Evolutionary conservation across 2,797 vertebrate species (phyloP).

Genomic region (Brotula barbata): DNA sequence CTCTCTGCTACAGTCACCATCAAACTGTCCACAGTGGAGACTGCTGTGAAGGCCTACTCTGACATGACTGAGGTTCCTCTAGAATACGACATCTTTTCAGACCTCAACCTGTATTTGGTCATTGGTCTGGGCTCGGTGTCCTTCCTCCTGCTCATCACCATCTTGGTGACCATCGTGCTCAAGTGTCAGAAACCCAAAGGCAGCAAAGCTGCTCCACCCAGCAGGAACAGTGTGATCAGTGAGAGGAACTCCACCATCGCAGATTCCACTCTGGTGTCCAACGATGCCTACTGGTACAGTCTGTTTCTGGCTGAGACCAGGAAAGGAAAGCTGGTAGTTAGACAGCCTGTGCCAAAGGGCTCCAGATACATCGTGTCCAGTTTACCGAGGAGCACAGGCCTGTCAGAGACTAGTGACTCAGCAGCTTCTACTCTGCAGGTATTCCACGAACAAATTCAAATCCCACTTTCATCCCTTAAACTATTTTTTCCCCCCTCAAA

Average conservation of each 20-base stretch:
- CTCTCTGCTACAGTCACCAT: conserved; percentile 76
- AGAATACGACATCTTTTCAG: conserved; percentile 69
- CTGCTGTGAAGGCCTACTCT: conserved; percentile 65
- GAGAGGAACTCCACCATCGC: conserved; percentile 67
- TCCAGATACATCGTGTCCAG: conserved; percentile 74
- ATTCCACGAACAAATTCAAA: conserved; percentile 11
- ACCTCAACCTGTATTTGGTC: conserved; percentile 70
- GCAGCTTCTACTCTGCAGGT: conserved; percentile 74
- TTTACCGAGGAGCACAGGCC: conserved; percentile 66
- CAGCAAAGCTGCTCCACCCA: conserved; percentile 58
- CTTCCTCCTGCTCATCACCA: conserved; percentile 73
- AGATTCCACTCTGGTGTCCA: conserved; percentile 67
- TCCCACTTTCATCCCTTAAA: no score
- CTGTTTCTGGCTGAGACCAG: conserved; percentile 63
- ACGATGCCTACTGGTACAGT: conserved; percentile 70
- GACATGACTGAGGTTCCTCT: conserved; percentile 70
- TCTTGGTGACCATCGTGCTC: conserved; percentile 61
- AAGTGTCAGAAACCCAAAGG: conserved; percentile 68
- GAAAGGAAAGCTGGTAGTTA: conserved; percentile 65
- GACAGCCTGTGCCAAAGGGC: conserved; percentile 68
- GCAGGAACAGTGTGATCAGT: conserved; percentile 68
- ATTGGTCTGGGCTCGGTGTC: conserved; percentile 73
- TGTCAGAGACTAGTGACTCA: conserved; percentile 70
- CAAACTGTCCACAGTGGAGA: conserved; percentile 71
- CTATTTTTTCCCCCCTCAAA: no score